These are phyloP conservation scores for Panulirus ornatus DNA, from an alignment of 1,140 invertebrate genomes.

Conservation along the genomic window DNA sequence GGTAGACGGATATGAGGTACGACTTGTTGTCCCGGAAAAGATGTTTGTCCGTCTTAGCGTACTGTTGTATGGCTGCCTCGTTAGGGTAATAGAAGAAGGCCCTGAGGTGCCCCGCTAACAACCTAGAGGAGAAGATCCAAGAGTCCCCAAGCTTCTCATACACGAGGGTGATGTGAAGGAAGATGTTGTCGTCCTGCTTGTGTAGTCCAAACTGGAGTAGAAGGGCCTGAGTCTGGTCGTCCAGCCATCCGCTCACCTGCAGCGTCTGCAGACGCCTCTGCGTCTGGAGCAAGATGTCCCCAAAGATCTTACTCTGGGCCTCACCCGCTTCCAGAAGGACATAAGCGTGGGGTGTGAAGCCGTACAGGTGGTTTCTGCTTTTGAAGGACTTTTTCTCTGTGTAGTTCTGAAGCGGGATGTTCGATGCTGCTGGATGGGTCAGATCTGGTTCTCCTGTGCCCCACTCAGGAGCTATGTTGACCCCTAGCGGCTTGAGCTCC, in stretches of 20 bases:
- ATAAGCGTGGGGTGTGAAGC: constrained; percentile 1
- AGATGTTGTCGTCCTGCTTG: constrained; percentile 35
- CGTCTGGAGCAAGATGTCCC: no score
- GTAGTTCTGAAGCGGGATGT: background rate
- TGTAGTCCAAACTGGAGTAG: background rate
- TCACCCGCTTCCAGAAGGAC: background rate
- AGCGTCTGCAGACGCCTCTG: background rate
- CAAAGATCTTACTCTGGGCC: background rate
- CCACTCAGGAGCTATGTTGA: background rate
- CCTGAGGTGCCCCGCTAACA: background rate
- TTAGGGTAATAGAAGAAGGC: constrained; percentile 1
- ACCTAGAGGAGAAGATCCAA: constrained; percentile 10
- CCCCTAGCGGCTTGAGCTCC: background rate
- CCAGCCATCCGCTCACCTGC: background rate
- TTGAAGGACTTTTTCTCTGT: background rate
- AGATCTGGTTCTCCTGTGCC: background rate
- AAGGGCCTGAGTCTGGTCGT: background rate
- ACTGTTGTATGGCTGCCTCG: background rate
- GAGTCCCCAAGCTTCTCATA: constrained; percentile 17
- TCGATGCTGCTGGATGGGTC: background rate
- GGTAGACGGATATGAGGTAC: background rate
- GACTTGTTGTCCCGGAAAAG: background rate
- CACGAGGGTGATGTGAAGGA: background rate
- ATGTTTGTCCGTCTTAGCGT: background rate
- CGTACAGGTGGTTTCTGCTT: background rate